These are phyloP conservation scores for Euphonia xanthogaster DNA, from an alignment of 2,797 vertebrate species.

Conservation along the genomic window DNA sequence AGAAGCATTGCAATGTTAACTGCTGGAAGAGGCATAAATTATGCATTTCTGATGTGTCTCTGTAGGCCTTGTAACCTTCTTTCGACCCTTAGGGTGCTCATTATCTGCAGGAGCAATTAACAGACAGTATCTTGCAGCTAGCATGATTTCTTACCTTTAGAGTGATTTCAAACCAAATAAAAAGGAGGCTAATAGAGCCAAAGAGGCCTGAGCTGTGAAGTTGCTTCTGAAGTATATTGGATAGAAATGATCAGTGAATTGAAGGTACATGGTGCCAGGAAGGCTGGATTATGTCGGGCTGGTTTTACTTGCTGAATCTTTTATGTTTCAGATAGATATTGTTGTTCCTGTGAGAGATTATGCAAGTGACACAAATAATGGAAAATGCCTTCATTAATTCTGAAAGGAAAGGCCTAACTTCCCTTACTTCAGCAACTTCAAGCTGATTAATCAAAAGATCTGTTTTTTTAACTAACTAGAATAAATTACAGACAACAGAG, in stretches of 20 bases:
- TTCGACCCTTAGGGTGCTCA: conserved; percentile 32
- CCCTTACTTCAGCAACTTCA: not conserved
- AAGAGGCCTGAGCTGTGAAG: conserved; percentile 35
- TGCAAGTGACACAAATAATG: conserved; percentile 25
- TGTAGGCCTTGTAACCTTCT: conserved; percentile 2
- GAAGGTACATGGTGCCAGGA: not conserved
- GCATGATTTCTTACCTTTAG: conserved; percentile 3
- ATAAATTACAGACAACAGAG: not conserved
- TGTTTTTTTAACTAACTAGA: not conserved
- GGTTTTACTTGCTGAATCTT: conserved; percentile 10
- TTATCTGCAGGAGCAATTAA: conserved; percentile 43
- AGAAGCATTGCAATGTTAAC: not conserved
- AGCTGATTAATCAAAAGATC: not conserved
- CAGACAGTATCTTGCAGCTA: conserved; percentile 37
- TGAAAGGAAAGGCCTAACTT: not conserved
- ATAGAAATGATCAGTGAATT: conserved; percentile 42
- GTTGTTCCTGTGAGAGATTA: not conserved
- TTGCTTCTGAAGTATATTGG: conserved; percentile 10
- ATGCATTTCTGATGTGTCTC: conserved; percentile 20
- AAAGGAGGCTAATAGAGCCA: conserved; percentile 19
- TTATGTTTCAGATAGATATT: not conserved
- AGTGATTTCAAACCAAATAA: conserved; percentile 37
- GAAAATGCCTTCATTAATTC: conserved; percentile 1
- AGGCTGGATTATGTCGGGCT: conserved; percentile 14
- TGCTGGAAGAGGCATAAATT: conserved; percentile 31